A percentile compares a stretch with the other conserved stretches of the same genome.
phyloP scores from a whole-genome alignment of 2,888 invertebrate species.

The Drosophila conformis region DNA sequence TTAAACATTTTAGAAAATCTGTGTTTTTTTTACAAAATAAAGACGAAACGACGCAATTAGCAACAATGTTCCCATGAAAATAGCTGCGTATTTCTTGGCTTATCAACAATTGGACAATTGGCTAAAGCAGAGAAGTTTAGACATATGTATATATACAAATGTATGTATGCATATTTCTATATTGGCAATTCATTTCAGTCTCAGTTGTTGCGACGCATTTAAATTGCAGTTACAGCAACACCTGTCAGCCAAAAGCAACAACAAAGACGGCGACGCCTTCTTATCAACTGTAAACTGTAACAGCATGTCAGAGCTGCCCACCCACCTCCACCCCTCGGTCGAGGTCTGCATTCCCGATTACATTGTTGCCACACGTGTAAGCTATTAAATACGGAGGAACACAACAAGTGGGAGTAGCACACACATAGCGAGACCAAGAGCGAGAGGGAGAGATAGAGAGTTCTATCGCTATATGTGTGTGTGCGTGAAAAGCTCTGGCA shows the following conservation, averaged over 20 bases:
- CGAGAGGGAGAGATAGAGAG: not conserved
- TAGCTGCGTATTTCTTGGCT: constrained; percentile 20
- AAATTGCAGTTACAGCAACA: constrained; percentile 50
- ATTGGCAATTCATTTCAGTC: constrained; percentile 1
- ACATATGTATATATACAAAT: not conserved
- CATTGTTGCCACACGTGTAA: constrained; percentile 72
- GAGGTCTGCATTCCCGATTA: constrained; percentile 25
- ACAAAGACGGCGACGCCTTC: constrained; percentile 21
- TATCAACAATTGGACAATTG: constrained; percentile 31
- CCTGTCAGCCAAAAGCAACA: constrained; percentile 33
- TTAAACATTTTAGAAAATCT: not conserved
- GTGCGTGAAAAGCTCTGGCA: not conserved
- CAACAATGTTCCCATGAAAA: constrained; percentile 42
- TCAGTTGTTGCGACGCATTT: constrained; percentile 40
- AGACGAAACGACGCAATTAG: constrained; percentile 31
- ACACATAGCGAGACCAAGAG: not conserved
- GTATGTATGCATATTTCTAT: not conserved
- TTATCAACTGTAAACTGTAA: constrained; percentile 57
- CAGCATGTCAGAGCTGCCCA: constrained; percentile 27
- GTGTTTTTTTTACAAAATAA: not conserved
- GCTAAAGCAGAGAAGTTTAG: not conserved
- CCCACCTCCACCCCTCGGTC: not conserved
- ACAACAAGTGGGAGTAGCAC: not conserved
- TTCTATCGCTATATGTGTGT: not conserved
- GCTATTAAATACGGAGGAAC: constrained; percentile 53